phyloP scores from a whole-genome alignment of 2,888 invertebrate genomes.

The Meteorus cinctellus region DNA sequence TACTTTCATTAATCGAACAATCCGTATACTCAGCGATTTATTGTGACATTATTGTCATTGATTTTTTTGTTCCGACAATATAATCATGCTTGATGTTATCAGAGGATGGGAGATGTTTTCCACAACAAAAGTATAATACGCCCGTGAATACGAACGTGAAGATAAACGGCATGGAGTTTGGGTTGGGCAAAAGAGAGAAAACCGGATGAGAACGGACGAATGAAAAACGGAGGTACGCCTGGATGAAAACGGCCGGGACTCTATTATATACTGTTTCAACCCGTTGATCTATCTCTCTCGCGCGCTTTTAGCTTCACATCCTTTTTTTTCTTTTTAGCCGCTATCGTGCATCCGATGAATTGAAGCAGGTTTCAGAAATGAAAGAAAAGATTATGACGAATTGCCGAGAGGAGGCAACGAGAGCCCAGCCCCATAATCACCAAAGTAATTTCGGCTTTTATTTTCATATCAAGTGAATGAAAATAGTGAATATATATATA shows the following conservation, averaged over 20 bases:
- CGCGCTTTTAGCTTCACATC: constrained; percentile 6
- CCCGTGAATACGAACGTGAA: constrained; percentile 15
- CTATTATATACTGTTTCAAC: constrained; percentile 32
- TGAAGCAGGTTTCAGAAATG: constrained; percentile 22
- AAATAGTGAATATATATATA: constrained; percentile 1
- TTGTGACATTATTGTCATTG: not conserved
- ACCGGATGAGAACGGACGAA: constrained; percentile 25
- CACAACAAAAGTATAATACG: constrained; percentile 17
- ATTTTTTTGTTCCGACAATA: constrained; percentile 1
- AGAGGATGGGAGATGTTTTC: constrained; percentile 9
- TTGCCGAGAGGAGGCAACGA: constrained; percentile 24
- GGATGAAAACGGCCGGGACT: constrained; percentile 30
- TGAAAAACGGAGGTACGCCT: constrained; percentile 32
- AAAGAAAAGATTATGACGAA: constrained; percentile 54
- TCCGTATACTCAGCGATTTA: not conserved
- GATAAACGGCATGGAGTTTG: constrained; percentile 5
- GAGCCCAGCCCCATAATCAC: constrained; percentile 51
- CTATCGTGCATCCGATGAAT: constrained; percentile 34
- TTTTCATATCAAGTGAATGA: constrained; percentile 22
- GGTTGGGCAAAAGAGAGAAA: not conserved
- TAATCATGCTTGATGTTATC: constrained; percentile 10
- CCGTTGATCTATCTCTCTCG: constrained; percentile 17
- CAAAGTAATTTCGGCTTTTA: constrained; percentile 57
- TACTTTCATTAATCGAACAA: not conserved
- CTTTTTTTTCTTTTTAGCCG: not conserved